Percentiles rank a stretch among this genome's conserved stretches.
Conservation (phyloP, 2,888 invertebrate species). For the Philaethria dido region DNA sequence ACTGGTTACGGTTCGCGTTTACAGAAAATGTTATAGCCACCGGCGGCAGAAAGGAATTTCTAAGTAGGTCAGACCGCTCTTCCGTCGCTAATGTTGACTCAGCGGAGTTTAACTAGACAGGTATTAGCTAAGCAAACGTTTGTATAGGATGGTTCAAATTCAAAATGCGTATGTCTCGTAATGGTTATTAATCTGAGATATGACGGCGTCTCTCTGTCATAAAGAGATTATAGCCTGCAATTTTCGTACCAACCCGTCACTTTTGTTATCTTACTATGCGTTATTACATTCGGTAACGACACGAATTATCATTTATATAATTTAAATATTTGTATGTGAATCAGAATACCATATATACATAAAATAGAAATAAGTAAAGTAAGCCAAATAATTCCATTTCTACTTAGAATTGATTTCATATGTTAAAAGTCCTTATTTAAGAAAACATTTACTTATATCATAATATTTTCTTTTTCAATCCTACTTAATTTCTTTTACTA, state of each 20-base stretch:
- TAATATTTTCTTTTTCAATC: too few species aligned
- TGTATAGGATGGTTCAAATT: constrained; percentile 39
- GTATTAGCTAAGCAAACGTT: constrained; percentile 52
- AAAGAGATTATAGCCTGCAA: constrained; percentile 31
- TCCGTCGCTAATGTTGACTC: constrained; percentile 48
- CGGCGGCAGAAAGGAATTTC: constrained; percentile 48
- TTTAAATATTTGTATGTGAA: neutral
- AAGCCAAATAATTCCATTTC: too few species aligned
- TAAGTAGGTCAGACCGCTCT: constrained; percentile 58
- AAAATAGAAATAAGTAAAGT: too few species aligned
- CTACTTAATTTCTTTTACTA: too few species aligned
- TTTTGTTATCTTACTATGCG: constrained; percentile 18
- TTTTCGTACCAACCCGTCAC: constrained; percentile 4
- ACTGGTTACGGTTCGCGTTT: constrained; percentile 34
- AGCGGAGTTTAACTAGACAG: constrained; percentile 47
- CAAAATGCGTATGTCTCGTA: constrained; percentile 34
- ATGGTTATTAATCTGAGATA: constrained; percentile 33
- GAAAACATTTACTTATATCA: too few species aligned
- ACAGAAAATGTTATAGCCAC: constrained; percentile 39
- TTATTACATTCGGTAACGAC: constrained; percentile 6
- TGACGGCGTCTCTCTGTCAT: constrained; percentile 24
- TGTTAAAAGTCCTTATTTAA: too few species aligned
- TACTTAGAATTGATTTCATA: too few species aligned
- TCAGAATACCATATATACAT: neutral
- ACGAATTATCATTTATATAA: neutral